Percentiles rank a stretch among this genome's conserved stretches.
phyloP scores from a whole-genome alignment of 2,888 invertebrate genomes.

The Psylliodes chrysocephalus region DNA sequence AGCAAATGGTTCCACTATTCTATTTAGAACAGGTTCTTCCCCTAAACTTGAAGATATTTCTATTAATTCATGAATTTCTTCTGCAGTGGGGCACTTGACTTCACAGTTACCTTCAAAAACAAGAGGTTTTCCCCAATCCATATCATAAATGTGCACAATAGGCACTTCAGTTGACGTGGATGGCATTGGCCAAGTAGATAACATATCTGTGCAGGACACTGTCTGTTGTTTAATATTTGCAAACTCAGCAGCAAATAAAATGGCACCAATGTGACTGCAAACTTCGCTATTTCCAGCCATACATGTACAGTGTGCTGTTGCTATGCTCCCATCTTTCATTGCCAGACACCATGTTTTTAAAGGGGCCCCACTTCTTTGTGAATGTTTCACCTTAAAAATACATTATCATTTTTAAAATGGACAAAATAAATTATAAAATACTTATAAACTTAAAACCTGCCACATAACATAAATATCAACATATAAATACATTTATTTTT shows the following conservation, averaged over 20 bases:
- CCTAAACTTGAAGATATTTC: too few species aligned
- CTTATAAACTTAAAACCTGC: too few species aligned
- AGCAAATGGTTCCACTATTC: constrained; percentile 13
- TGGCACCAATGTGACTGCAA: constrained; percentile 35
- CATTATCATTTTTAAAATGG: too few species aligned
- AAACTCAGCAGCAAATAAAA: constrained; percentile 26
- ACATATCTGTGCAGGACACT: constrained; percentile 19
- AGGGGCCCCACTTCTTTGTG: constrained; percentile 29
- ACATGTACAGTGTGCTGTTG: constrained; percentile 30
- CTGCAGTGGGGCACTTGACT: neutral
- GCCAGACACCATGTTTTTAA: constrained; percentile 31
- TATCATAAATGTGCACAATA: constrained; percentile 19
- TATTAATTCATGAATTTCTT: neutral
- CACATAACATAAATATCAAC: too few species aligned
- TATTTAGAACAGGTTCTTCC: too few species aligned
- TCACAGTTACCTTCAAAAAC: neutral
- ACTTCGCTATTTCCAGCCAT: constrained; percentile 37
- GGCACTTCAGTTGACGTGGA: constrained; percentile 16
- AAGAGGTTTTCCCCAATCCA: constrained; percentile 27
- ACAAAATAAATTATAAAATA: too few species aligned
- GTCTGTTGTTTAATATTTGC: constrained; percentile 6
- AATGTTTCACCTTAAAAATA: constrained; percentile 41
- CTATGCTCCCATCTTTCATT: constrained; percentile 28
- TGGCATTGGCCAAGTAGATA: constrained; percentile 24
- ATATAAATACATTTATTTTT: too few species aligned